Evolutionary conservation across 2,797 vertebrate species (phyloP), one percentile per base, ranked within the genome.

Genomic region (Ptychadena robeensis): DNA sequence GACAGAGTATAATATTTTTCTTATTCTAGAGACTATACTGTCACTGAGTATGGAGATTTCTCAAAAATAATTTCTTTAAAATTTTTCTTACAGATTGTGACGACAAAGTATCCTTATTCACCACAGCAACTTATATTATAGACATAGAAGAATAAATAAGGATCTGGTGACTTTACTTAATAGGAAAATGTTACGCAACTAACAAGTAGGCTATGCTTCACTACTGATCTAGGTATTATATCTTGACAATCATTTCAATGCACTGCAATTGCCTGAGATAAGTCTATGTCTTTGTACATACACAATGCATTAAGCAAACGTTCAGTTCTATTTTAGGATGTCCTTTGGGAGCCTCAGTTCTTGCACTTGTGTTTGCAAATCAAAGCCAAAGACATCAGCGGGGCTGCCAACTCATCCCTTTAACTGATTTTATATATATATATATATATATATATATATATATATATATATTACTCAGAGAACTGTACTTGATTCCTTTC

Each of bases 331-430:
- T 73, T 57, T 73, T 73, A 28, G 28, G 28, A 73, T 57, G 6
- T 48, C 35, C 44, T 18, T 2, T 53, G 44, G 44, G 30, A 71
- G 9, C 9, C 8, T 8, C 25, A 48, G 35, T 35, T 28, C 30
- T 37, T 57, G 44, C 69, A 72, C 38, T 72, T 72, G 69, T 72
- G 37, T 38, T 27, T 72, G 69, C 44, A 73, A 10, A 28, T 73
- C 71, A 57, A 28, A 57, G 44, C 28, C 71, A 57, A 38, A 35
- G n/a, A 22, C n/a, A 22, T 40, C 38, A 40, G 12, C 9, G 15
- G 38, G 9, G 38, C 15, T 40, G 38, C 38, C 38, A 40, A 40
- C 38, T 40, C 15, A 11, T 40, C 38, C 10, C 38, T n/a, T n/a
- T 40, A 14, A 40, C 38, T 14, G 2, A 1, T 40, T 1, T 2